Evolutionary conservation across 2,113 vertebrate genomes (phyloP), one percentile per base, ranked within the genome.

Genomic region (Daubentonia madagascariensis): DNA sequence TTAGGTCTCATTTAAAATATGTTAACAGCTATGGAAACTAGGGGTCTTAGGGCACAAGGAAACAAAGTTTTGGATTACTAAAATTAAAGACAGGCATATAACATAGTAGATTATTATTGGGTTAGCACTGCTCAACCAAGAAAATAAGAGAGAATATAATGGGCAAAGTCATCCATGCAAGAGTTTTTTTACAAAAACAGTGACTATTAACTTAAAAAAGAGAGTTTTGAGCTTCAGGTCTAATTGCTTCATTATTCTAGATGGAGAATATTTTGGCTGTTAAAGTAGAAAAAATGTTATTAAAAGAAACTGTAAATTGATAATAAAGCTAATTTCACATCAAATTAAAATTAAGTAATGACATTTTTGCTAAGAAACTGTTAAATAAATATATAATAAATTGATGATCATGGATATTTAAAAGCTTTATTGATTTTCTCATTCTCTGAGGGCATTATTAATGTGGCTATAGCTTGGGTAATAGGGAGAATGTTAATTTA

Each of bases 351-450:
- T 96, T 93, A 98, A 96, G 16, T 75, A 85, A 92, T 94, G 93
- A 76, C n/a, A 63, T 94, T 96, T 97, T 96, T 96, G 96, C 97
- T 97, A 97, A 98, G 59, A n/a, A 90, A 93, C 30, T 89, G 73
- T 94, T 98, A 11, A 73, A 73, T 79, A 97, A 63, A 84, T 86
- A 25, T 88, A 97, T 35, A 94, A 96, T 3, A 54, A 96, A 52
- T 40, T 83, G 40, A 84, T 96, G 28, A 83, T 72, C 68, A 93
- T 57, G 91, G 84, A 40, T 96, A 94, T 85, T 95, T 57, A 93
- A 98, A 96, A 91, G 4, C 18, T 65, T 54, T 40, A 87, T 8
- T 35, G 48, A 61, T 97, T 96, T 95, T 83, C 20, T 92, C 28
- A 45, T 25, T 63, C 45, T 89, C 83, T 83, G 25, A 37, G 79